Conservation (phyloP, 2,113 vertebrate genomes). For the Semicossyphus pulcher region DNA sequence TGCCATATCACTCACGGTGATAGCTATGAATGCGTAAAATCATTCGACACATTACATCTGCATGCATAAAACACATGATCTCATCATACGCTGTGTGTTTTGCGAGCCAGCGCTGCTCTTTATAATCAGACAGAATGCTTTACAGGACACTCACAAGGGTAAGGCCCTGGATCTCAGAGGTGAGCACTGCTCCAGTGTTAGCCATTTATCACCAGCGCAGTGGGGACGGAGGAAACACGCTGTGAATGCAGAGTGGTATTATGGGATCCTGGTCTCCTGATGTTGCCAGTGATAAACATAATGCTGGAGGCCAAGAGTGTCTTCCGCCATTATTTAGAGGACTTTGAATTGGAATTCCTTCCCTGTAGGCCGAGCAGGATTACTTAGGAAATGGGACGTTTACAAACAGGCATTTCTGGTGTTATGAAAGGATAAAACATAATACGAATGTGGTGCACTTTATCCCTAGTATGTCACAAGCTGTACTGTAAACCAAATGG, state of each 20-base stretch:
- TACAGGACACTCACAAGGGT: constrained; percentile 78
- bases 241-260: constrained; percentile 77
- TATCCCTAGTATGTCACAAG: background rate
- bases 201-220: constrained; percentile 78
- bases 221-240: constrained; percentile 65
- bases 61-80: background rate
- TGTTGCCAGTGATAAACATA: constrained; percentile 76
- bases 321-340: constrained; percentile 74
- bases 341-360: constrained; percentile 65
- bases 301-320: constrained; percentile 73
- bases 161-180: constrained; percentile 74
- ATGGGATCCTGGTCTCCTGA: constrained; percentile 72
- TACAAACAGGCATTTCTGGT: constrained; percentile 46
- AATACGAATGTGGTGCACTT: constrained; percentile 16
- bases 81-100: constrained; percentile 31
- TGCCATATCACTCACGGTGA: background rate
- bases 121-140: constrained; percentile 75
- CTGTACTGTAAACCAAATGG: background rate
- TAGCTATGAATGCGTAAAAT: constrained; percentile 12
- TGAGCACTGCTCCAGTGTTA: constrained; percentile 71
- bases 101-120: constrained; percentile 39
- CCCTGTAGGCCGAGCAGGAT: constrained; percentile 50
- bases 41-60: constrained; percentile 6
- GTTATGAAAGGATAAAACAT: constrained; percentile 27
- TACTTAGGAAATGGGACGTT: constrained; percentile 59